A percentile compares a stretch with the other conserved stretches of the same genome.
Conservation (phyloP, 2,797 vertebrate species). For the Mormyrus proboscirostris region DNA sequence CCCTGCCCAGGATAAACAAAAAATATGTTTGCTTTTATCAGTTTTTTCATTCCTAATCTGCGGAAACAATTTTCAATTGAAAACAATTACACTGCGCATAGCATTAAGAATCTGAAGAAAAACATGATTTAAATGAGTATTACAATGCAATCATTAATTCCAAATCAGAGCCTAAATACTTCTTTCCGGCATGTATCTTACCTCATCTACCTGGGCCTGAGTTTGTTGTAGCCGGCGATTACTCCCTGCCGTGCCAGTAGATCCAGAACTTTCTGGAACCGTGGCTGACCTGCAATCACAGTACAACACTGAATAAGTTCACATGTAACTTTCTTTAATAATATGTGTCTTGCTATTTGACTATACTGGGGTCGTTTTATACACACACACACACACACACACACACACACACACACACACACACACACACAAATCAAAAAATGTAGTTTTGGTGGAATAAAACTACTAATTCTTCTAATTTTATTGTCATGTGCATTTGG, state of each 20-base stretch:
- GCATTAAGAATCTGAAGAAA: not conserved
- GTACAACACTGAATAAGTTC: not conserved
- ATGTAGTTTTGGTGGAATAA: not conserved
- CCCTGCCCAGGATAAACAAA: not conserved
- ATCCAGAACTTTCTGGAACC: constrained; percentile 52
- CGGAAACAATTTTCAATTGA: not conserved
- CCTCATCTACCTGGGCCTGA: constrained; percentile 84
- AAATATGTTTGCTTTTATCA: not conserved
- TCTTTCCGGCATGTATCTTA: constrained; percentile 39
- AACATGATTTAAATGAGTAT: not conserved
- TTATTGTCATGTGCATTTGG: not conserved
- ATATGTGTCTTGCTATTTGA: not conserved
- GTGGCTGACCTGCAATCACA: constrained; percentile 46
- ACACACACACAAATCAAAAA: not conserved
- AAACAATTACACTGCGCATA: not conserved
- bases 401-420: not conserved
- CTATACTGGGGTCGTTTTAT: not conserved
- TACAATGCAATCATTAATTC: not conserved
- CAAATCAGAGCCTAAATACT: not conserved
- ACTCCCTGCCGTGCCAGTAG: constrained; percentile 33
- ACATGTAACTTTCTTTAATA: not conserved
- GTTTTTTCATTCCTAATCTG: not conserved
- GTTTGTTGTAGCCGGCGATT: constrained; percentile 80
- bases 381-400: not conserved
- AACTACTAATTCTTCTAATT: not conserved